phyloP scores from a whole-genome alignment of 2,888 invertebrate genomes.

The Platycheirus albimanus region DNA sequence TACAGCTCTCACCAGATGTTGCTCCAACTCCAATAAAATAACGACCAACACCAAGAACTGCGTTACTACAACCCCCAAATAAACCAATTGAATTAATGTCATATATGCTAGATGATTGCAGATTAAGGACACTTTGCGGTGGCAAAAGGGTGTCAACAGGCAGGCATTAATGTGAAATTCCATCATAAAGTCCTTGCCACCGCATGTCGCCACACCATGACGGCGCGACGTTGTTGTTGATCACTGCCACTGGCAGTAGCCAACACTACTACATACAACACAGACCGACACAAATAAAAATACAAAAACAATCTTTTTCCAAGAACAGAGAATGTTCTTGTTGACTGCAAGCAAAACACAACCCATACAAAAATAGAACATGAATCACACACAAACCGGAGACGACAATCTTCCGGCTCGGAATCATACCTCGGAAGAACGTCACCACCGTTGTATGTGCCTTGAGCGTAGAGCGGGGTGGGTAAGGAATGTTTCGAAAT shows the following conservation, averaged over 20 bases:
- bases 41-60: slow-evolving; percentile 1
- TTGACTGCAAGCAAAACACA: slow-evolving; percentile 29
- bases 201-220: slow-evolving; percentile 32
- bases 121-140: slow-evolving; percentile 19
- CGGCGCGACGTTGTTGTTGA: too few relatives aligned
- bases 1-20: neutral
- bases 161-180: slow-evolving; percentile 46
- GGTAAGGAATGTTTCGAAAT: slow-evolving; percentile 25
- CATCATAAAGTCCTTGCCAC: slow-evolving; percentile 50
- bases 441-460: neutral
- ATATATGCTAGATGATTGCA: slow-evolving; percentile 12
- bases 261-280: slow-evolving; percentile 3
- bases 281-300: slow-evolving; percentile 5
- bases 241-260: neutral
- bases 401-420: slow-evolving; percentile 22
- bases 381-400: slow-evolving; percentile 46
- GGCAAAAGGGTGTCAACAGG: neutral
- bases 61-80: slow-evolving; percentile 20
- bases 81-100: slow-evolving; percentile 30
- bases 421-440: slow-evolving; percentile 22
- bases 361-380: slow-evolving; percentile 43
- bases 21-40: neutral
- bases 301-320: neutral
- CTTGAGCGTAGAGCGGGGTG: neutral
- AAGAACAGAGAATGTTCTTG: slow-evolving; percentile 27